Base-by-base conservation (phyloP, 2,797 vertebrate genomes). In the Clamator glandarius region DNA sequence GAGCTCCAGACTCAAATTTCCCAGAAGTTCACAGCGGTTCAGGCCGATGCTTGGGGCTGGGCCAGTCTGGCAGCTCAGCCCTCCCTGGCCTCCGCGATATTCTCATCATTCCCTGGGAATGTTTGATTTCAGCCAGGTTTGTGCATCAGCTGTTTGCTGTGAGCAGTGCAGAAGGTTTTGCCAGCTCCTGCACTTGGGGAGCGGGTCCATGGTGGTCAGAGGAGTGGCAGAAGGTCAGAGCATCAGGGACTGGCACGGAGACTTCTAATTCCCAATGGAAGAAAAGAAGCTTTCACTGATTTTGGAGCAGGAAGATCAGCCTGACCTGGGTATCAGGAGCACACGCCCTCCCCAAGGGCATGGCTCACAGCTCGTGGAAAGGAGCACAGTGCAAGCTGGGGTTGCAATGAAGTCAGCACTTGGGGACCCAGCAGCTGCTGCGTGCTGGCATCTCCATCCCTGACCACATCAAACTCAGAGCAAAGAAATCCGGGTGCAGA, bases 21-120 rank as follows among this genome's bases (percentile, higher is more conserved):
- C 86, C 93, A 84, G 50, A 94, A 95, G 94, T 92, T 95, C 90
- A 77, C 1, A 0, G 72, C 36, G 9, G 90, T 92, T 95, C 93
- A 92, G 78, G 75, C 94, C 5, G 4, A 61, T 67, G n/a, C 42
- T 89, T 89, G 92, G 84, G 82, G 61, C 81, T 0, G 3, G 88
- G 94, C 93, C 88, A 90, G 92, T 93, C 90, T 94, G 93, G 93
- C 93, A 96, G 88, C 82, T 55, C 1, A 0, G 50, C 39, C 28
- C 42, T 62, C 51, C 21, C 80, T 91, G 93, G 93, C 93, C 57
- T 67, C 61, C 3, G 3, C 12, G 29, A 35, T 20, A 29, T 87
- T 29, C 87, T 89, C 78, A 35, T 96, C 95, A 95, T 89, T 94
- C 82, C 11, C 42, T n/a, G 89, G 82, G 96, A 95, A 95, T 92